These are phyloP conservation scores for Metridium senile DNA, from an alignment of 92 coral and sea anemone genomes.

Conservation along the genomic window DNA sequence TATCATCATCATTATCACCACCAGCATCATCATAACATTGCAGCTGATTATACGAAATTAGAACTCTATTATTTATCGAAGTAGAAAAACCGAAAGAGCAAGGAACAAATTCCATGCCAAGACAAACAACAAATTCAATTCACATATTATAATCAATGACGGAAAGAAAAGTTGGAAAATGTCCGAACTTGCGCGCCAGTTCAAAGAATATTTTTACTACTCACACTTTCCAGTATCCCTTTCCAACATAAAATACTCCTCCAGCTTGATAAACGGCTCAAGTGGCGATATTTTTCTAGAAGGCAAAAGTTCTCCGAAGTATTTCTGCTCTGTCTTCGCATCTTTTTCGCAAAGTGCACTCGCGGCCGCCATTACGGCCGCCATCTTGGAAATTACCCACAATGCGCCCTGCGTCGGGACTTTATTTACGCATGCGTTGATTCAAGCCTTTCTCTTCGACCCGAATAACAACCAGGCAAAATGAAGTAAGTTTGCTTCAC, in stretches of 20 bases:
- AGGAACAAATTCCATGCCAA: no score
- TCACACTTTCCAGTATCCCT: constrained; percentile 61
- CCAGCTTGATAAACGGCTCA: constrained; percentile 53
- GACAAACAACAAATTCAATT: no score
- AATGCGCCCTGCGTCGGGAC: constrained; percentile 16
- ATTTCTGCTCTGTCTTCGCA: constrained; percentile 23
- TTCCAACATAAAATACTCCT: constrained; percentile 59
- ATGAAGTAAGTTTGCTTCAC: constrained; percentile 72
- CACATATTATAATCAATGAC: no score
- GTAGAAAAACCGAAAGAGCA: no score
- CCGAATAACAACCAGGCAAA: constrained; percentile 49
- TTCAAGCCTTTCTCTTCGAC: constrained; percentile 46
- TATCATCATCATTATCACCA: no score
- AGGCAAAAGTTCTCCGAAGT: constrained; percentile 46
- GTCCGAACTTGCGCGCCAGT: no score
- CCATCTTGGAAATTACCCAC: constrained; percentile 60
- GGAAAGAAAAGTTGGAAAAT: no score
- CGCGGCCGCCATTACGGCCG: constrained; percentile 53
- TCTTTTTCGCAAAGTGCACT: constrained; percentile 42
- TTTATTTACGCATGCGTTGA: constrained; percentile 41
- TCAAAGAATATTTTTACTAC: no score
- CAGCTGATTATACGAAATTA: no score
- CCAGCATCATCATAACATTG: no score
- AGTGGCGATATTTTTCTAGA: constrained; percentile 61
- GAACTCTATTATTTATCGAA: no score